Evolutionary conservation across 2,888 invertebrate genomes (phyloP).

Genomic region (Nomada ruficornis): DNA sequence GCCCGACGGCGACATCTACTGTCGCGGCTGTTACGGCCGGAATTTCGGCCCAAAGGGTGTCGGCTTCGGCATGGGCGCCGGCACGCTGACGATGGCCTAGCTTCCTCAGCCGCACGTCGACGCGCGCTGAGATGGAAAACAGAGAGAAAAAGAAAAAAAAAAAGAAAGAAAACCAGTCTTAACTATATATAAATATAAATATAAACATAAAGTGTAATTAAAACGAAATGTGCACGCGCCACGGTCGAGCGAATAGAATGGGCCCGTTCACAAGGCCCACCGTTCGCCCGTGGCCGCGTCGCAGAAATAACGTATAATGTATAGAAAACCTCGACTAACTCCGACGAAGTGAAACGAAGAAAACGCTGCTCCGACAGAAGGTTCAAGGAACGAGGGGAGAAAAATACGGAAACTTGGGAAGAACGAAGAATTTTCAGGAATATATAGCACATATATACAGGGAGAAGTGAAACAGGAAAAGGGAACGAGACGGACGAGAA

Average conservation of each 20-base stretch:
- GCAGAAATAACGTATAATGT: slow-evolving; percentile 38
- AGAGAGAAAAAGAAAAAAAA: no score
- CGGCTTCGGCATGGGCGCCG: slow-evolving; percentile 96
- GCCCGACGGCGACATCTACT: slow-evolving; percentile 97
- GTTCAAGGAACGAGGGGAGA: background rate
- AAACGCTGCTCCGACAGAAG: slow-evolving; percentile 47
- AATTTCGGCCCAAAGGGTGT: slow-evolving; percentile 95
- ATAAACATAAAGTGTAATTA: slow-evolving; percentile 55
- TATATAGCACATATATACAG: no score
- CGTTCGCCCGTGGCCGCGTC: no score
- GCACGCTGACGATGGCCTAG: slow-evolving; percentile 95
- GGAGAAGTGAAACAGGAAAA: background rate
- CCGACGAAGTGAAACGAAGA: slow-evolving; percentile 43
- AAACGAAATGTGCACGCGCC: slow-evolving; percentile 28
- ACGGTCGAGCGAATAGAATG: background rate
- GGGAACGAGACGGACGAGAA: background rate
- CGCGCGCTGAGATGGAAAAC: slow-evolving; percentile 31
- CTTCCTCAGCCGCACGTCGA: slow-evolving; percentile 21
- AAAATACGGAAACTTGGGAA: background rate
- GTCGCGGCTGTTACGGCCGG: slow-evolving; percentile 94
- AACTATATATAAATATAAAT: slow-evolving; percentile 59
- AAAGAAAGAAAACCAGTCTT: slow-evolving; percentile 49
- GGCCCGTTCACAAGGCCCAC: no score
- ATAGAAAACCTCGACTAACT: slow-evolving; percentile 63
- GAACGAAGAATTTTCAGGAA: background rate